Percentiles rank a stretch among this genome's conserved stretches.
Evolutionary conservation across 92 coral and sea anemone species (phyloP).

Genomic region (Palythoa grandis): DNA sequence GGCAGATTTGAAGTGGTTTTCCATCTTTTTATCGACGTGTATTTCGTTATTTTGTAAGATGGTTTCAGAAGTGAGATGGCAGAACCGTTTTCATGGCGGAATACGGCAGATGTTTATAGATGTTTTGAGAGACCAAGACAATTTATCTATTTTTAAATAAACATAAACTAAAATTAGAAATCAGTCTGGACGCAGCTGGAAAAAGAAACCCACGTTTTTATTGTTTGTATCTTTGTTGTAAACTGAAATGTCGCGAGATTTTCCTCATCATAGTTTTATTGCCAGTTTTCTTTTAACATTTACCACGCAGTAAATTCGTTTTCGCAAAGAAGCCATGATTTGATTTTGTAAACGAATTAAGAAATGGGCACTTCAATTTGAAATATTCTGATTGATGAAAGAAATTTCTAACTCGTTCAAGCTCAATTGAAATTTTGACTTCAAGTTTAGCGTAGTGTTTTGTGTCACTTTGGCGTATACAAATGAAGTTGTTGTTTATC

Average conservation of each 20-base stretch:
- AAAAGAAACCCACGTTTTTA: not conserved
- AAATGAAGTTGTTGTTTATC: not conserved
- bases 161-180: conserved; percentile 9
- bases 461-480: not conserved
- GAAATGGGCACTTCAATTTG: not conserved
- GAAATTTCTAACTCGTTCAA: not conserved
- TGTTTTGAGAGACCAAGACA: conserved; percentile 30
- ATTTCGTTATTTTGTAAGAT: not conserved
- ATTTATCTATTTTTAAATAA: conserved; percentile 20
- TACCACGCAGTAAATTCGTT: not conserved
- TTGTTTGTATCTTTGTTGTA: not conserved
- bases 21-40: not conserved
- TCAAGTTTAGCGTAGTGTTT: not conserved
- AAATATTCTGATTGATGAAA: not conserved
- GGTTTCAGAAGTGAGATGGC: not conserved
- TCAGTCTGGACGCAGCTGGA: not conserved
- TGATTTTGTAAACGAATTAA: not conserved
- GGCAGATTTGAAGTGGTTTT: not conserved
- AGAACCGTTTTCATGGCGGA: conserved; percentile 1
- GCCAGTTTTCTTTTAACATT: not conserved
- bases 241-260: not conserved
- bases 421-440: not conserved
- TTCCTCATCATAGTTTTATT: not conserved
- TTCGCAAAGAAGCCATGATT: not conserved
- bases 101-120: conserved; percentile 9